phyloP scores from a whole-genome alignment of 2,113 vertebrate genomes.

The Scomber japonicus region DNA sequence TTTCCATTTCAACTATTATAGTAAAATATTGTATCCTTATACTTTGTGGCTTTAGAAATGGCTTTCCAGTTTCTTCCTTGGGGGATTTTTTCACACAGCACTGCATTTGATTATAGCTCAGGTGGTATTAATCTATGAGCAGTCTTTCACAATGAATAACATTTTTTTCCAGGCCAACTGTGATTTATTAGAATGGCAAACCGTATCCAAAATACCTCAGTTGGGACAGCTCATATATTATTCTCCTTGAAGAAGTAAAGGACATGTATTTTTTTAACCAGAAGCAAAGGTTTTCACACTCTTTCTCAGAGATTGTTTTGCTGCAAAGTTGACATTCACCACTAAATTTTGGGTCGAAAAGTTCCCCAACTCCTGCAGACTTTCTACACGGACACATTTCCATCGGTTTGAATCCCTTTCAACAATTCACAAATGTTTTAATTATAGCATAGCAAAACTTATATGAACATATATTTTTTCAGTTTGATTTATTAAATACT shows the following conservation, averaged over 20 bases:
- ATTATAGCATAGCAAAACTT: neutral
- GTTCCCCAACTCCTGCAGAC: neutral
- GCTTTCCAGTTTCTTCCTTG: slow-evolving; percentile 43
- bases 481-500: neutral
- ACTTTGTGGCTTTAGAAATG: slow-evolving; percentile 33
- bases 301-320: neutral
- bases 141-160: slow-evolving; percentile 9
- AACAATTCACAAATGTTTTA: neutral
- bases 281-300: too few species aligned
- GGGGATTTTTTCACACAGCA: slow-evolving; percentile 18
- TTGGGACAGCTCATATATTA: slow-evolving; percentile 1
- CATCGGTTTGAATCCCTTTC: neutral
- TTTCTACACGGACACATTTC: neutral
- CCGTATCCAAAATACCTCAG: neutral
- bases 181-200: neutral
- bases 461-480: neutral
- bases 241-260: neutral
- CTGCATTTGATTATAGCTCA: slow-evolving; percentile 33
- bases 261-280: too few species aligned
- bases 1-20: neutral
- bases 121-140: slow-evolving; percentile 45
- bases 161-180: neutral
- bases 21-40: neutral
- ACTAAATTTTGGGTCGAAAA: neutral
- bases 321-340: neutral